A percentile compares a stretch with the other conserved stretches of the same genome.
Evolutionary conservation across 2,888 invertebrate genomes (phyloP).

Genomic region (Capitulum mitella): DNA sequence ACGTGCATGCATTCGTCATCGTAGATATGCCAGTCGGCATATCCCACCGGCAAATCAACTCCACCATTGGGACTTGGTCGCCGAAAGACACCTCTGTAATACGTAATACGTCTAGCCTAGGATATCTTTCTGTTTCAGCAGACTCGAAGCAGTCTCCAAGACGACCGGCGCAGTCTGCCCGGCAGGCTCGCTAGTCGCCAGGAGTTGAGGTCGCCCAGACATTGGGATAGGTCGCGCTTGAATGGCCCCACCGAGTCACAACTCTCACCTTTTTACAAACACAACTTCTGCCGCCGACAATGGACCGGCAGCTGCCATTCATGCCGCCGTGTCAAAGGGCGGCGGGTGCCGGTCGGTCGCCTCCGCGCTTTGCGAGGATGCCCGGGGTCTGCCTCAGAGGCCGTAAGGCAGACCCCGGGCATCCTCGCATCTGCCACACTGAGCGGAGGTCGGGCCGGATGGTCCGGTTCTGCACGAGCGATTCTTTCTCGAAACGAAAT

Average conservation of each 20-base stretch:
- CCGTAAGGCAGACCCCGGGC: neutral
- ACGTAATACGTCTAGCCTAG: too few species aligned
- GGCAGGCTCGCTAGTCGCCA: neutral
- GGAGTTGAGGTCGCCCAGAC: neutral
- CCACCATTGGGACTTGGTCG: too few species aligned
- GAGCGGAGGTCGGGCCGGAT: too few species aligned
- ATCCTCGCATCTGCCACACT: neutral
- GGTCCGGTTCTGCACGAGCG: too few species aligned
- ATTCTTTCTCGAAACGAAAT: too few species aligned
- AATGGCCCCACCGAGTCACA: slow-evolving; percentile 3
- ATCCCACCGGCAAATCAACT: too few species aligned
- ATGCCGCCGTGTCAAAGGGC: neutral
- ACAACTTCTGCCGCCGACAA: neutral
- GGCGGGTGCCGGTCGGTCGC: neutral
- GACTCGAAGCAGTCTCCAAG: neutral
- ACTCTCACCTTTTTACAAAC: slow-evolving; percentile 3
- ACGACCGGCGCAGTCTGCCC: neutral
- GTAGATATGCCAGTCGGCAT: too few species aligned
- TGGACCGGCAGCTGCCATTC: neutral
- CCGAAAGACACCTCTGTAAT: too few species aligned
- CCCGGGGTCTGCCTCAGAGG: neutral
- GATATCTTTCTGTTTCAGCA: neutral
- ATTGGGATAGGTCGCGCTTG: neutral
- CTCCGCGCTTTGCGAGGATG: too few species aligned
- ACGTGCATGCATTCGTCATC: too few species aligned